Conservation (phyloP, 2,113 vertebrate species). For the Ailurus styani region DNA sequence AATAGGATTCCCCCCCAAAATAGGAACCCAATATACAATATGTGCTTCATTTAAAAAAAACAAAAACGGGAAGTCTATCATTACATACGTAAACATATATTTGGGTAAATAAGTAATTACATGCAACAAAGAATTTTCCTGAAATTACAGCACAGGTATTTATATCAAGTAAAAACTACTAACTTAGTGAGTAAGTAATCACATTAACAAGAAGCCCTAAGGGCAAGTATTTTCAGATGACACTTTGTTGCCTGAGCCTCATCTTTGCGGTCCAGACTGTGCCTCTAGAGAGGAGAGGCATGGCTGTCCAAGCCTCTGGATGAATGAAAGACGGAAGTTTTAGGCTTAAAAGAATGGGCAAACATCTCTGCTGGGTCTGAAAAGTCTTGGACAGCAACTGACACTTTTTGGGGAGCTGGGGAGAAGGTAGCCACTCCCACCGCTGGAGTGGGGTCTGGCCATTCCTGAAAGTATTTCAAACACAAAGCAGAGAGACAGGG, state of each 20-base stretch:
- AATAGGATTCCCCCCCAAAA: not conserved
- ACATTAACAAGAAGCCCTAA: not conserved
- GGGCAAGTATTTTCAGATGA: not conserved
- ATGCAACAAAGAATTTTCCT: not conserved
- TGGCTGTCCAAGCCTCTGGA: fast-evolving
- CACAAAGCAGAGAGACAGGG: not conserved
- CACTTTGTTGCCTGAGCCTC: not conserved
- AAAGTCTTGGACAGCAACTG: not conserved
- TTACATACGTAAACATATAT: not conserved
- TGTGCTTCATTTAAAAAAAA: not conserved
- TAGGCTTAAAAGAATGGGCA: not conserved
- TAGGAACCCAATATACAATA: not conserved
- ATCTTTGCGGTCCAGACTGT: not conserved
- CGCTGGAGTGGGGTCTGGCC: not conserved
- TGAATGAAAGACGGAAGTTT: not conserved
- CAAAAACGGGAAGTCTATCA: not conserved
- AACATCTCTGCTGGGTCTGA: not conserved
- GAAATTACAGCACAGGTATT: not conserved
- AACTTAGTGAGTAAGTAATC: not conserved
- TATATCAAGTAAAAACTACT: not conserved
- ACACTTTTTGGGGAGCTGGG: not conserved
- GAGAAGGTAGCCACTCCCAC: not conserved
- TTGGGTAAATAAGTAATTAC: not conserved
- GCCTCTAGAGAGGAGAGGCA: not conserved
- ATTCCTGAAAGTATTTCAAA: not conserved